Conservation (phyloP, 1,140 invertebrate species). For the Heliconius hewitsoni region DNA sequence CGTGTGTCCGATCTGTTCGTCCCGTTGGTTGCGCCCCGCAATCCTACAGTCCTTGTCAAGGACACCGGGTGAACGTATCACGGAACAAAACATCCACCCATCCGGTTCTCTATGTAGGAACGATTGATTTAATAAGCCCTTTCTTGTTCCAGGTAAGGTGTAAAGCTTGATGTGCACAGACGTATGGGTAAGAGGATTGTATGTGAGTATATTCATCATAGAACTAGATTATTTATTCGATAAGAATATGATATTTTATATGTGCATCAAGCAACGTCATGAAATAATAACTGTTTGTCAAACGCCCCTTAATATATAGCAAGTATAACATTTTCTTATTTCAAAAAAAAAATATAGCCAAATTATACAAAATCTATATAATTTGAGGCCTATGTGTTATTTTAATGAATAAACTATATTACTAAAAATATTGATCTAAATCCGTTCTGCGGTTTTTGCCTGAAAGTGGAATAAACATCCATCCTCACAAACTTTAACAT, state of each 20-base stretch:
- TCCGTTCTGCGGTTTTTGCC: too few species aligned
- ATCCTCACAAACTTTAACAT: too few species aligned
- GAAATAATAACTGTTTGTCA: not conserved
- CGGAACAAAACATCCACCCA: not conserved
- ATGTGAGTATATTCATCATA: too few species aligned
- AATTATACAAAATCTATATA: too few species aligned
- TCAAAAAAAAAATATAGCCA: too few species aligned
- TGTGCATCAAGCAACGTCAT: not conserved
- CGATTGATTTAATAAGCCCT: not conserved
- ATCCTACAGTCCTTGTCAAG: slow-evolving; percentile 62
- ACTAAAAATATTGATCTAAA: too few species aligned
- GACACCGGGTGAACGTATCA: slow-evolving; percentile 43
- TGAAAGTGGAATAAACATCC: too few species aligned
- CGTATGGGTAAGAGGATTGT: not conserved
- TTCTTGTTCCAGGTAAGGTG: slow-evolving; percentile 34
- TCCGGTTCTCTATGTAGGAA: not conserved
- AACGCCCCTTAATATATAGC: not conserved
- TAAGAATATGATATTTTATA: too few species aligned
- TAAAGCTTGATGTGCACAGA: not conserved
- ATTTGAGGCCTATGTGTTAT: too few species aligned
- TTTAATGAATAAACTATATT: too few species aligned
- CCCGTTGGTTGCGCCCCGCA: slow-evolving; percentile 54
- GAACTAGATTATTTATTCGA: too few species aligned
- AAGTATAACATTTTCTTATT: not conserved
- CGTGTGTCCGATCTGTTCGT: slow-evolving; percentile 67